These are phyloP conservation scores for Macroglossus sobrinus DNA, from an alignment of 2,113 vertebrate genomes.

Conservation along the genomic window DNA sequence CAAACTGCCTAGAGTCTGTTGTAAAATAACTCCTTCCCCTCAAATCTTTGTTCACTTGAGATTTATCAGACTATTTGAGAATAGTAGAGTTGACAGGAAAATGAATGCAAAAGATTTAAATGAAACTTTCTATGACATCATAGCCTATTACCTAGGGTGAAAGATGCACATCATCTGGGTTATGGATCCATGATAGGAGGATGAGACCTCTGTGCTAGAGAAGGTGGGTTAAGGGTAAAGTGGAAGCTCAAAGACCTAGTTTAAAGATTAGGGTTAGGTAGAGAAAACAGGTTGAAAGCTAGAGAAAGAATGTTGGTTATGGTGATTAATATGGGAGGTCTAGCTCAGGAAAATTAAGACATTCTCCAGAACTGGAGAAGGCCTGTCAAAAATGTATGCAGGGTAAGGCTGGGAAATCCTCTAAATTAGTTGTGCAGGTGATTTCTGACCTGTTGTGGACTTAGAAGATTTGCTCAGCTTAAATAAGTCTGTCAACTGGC, in stretches of 20 bases:
- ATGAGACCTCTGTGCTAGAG: neutral
- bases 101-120: neutral
- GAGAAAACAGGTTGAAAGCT: neutral
- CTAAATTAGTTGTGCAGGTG: neutral
- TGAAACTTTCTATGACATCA: neutral
- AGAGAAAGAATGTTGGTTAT: neutral
- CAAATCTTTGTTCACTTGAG: neutral
- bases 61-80: conserved; percentile 5
- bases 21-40: neutral
- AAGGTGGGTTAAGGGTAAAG: neutral
- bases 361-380: neutral
- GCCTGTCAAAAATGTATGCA: neutral
- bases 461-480: neutral
- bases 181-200: neutral
- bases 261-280: neutral
- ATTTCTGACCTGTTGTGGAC: neutral
- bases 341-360: neutral
- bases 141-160: neutral
- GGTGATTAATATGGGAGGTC: neutral
- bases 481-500: neutral
- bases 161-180: neutral
- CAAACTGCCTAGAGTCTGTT: neutral
- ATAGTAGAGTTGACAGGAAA: neutral
- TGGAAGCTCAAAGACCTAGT: neutral
- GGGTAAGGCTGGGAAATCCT: neutral